Evolutionary conservation across 2,888 invertebrate species (phyloP).

Genomic region (Plagodis dolabraria): DNA sequence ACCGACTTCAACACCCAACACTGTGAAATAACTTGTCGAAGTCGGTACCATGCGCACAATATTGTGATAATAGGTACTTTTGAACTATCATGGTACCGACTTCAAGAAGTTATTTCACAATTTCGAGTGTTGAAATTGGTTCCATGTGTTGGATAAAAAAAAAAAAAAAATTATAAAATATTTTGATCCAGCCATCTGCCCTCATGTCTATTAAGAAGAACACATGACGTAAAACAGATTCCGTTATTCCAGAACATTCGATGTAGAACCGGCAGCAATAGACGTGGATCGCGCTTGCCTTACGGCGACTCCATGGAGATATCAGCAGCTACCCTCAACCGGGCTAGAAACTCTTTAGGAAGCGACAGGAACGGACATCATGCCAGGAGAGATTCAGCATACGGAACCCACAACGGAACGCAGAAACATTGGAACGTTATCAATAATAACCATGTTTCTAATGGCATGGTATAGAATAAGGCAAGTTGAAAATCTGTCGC

Average conservation of each 20-base stretch:
- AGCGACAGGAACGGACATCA: slow-evolving; percentile 52
- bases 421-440: slow-evolving; percentile 71
- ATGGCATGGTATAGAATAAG: slow-evolving; percentile 32
- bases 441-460: slow-evolving; percentile 68
- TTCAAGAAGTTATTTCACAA: no score
- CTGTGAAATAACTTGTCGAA: no score
- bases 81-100: no score
- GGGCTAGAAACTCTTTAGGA: slow-evolving; percentile 65
- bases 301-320: slow-evolving; percentile 81
- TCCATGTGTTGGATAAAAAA: no score
- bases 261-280: slow-evolving; percentile 59
- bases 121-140: no score
- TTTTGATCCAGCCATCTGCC: not conserved
- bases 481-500: no score
- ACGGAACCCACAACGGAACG: slow-evolving; percentile 58
- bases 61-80: no score
- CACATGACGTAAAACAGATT: slow-evolving; percentile 20
- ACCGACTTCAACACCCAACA: no score
- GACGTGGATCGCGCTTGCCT: slow-evolving; percentile 72
- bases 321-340: slow-evolving; percentile 73
- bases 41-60: no score
- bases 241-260: slow-evolving; percentile 60
- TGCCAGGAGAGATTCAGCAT: slow-evolving; percentile 58
- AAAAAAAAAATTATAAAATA: not conserved
- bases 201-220: not conserved